Conservation (phyloP, 2,797 vertebrate species). For the Enteromius radiatus region DNA sequence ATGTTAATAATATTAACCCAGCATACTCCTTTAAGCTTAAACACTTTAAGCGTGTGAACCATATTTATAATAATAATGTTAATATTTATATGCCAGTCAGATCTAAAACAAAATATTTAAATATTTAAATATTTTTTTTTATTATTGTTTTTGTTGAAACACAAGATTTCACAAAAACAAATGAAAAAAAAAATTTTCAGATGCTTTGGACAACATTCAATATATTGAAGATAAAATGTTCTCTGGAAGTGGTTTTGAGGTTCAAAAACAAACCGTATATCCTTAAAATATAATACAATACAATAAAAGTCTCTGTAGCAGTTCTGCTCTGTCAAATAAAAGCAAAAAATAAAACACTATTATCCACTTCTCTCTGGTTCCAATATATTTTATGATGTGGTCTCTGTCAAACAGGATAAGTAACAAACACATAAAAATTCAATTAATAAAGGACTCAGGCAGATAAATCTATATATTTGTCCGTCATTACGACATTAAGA, state of each 20-base stretch:
- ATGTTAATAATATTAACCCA: background rate
- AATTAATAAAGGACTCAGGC: constrained; percentile 51
- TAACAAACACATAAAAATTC: constrained; percentile 56
- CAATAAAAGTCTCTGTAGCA: background rate
- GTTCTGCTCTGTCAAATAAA: background rate
- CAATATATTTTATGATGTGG: constrained; percentile 8
- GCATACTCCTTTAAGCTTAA: background rate
- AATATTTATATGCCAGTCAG: background rate
- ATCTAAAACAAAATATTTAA: background rate
- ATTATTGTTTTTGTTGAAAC: background rate
- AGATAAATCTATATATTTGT: constrained; percentile 56
- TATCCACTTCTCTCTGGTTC: constrained; percentile 14
- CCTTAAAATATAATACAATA: background rate
- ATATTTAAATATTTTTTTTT: background rate
- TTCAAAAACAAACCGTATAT: background rate
- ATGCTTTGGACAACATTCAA: background rate
- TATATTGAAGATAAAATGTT: background rate
- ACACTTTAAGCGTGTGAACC: background rate
- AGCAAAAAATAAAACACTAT: background rate
- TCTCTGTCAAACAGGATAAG: constrained; percentile 20
- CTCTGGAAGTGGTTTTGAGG: background rate
- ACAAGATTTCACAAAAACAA: background rate
- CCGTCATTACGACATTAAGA: constrained; percentile 61
- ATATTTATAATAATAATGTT: background rate
- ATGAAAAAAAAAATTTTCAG: too few species aligned